These are phyloP conservation scores for Myanophis thanlyinensis DNA, from an alignment of 2,113 vertebrate genomes.

Conservation along the genomic window DNA sequence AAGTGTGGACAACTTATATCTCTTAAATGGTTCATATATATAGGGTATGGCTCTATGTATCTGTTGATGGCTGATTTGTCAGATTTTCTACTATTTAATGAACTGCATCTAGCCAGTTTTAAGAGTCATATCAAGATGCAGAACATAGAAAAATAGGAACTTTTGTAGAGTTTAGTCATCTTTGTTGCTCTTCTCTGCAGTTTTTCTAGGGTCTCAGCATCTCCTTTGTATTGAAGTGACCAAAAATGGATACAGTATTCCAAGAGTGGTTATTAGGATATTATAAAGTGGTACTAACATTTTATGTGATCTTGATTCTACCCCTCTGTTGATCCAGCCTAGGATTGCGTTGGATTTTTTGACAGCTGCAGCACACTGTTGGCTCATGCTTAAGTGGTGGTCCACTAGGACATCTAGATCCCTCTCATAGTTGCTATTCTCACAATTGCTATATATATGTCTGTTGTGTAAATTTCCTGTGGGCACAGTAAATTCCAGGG, in stretches of 20 bases:
- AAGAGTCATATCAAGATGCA: neutral
- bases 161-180: neutral
- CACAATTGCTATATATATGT: neutral
- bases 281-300: neutral
- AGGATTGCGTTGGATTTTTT: neutral
- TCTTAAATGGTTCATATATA: neutral
- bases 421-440: no score
- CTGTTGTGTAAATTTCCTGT: constrained; percentile 46
- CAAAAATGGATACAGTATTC: neutral
- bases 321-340: neutral
- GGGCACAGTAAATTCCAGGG: constrained; percentile 64
- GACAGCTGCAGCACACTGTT: neutral
- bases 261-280: neutral
- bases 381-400: neutral
- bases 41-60: neutral
- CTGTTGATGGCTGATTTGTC: neutral
- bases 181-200: neutral
- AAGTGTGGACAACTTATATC: neutral
- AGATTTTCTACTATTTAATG: neutral
- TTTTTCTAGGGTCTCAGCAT: neutral
- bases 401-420: no score
- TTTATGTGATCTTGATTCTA: neutral
- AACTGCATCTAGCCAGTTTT: constrained; percentile 51
- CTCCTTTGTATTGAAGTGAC: neutral
- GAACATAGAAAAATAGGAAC: neutral